Conservation (phyloP, 2,888 invertebrate genomes). For the Arctia plantaginis region DNA sequence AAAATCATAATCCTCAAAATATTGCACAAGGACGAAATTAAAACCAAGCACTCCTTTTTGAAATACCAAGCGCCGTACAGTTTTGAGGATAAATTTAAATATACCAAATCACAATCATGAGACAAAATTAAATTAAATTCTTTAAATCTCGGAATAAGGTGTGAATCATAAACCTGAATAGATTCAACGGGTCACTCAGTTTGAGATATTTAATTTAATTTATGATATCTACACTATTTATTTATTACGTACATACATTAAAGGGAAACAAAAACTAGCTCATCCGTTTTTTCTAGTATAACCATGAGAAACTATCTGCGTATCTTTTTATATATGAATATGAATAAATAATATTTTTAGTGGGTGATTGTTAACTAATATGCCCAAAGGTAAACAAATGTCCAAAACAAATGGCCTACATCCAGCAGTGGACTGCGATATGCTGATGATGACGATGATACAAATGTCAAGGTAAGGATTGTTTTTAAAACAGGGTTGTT, state of each 20-base stretch:
- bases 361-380: not conserved
- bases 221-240: no score
- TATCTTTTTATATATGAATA: not conserved
- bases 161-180: not conserved
- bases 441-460: no score
- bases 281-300: not conserved
- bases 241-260: no score
- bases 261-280: no score
- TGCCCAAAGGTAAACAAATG: not conserved
- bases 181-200: not conserved
- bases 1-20: not conserved
- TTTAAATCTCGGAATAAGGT: not conserved
- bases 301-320: not conserved
- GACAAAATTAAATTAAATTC: conserved; percentile 73
- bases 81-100: not conserved
- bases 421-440: no score
- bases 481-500: not conserved
- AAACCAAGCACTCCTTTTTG: not conserved
- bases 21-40: not conserved
- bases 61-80: not conserved
- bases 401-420: no score
- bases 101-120: not conserved
- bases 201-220: not conserved
- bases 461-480: not conserved
- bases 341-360: not conserved